Percentiles rank a stretch among this genome's conserved stretches.
Conservation (phyloP, 2,888 invertebrate genomes). For the Brachypalpus laphriformis region DNA sequence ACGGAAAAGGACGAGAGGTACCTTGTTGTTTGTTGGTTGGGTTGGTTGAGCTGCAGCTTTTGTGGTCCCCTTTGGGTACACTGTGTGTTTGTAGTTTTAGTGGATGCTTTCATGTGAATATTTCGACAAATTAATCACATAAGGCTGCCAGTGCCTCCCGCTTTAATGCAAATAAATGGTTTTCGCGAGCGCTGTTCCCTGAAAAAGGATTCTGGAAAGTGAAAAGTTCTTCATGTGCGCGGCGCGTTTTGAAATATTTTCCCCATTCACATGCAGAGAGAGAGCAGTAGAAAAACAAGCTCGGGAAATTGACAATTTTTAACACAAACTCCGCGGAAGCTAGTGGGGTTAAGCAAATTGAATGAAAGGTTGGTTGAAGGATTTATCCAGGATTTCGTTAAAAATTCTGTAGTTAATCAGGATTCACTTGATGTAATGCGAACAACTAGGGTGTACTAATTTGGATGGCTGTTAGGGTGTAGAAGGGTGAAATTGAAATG, state of each 20-base stretch:
- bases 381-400: too few species aligned
- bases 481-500: too few species aligned
- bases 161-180: background rate
- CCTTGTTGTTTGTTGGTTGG: background rate
- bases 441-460: too few species aligned
- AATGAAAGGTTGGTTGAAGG: too few species aligned
- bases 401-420: too few species aligned
- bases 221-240: background rate
- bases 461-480: too few species aligned
- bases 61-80: background rate
- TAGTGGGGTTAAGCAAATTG: too few species aligned
- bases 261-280: background rate
- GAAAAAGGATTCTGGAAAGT: background rate
- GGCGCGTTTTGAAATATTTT: background rate
- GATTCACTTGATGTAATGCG: too few species aligned
- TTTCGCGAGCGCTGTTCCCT: background rate
- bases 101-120: slow-evolving; percentile 31
- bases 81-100: slow-evolving; percentile 18
- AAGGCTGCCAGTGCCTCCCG: background rate
- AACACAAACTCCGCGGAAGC: background rate
- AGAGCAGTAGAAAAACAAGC: background rate
- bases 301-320: background rate
- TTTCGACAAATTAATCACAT: background rate
- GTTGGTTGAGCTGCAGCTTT: background rate
- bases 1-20: background rate